Conservation (phyloP, 2,888 invertebrate genomes). For the Campaea margaritaria region DNA sequence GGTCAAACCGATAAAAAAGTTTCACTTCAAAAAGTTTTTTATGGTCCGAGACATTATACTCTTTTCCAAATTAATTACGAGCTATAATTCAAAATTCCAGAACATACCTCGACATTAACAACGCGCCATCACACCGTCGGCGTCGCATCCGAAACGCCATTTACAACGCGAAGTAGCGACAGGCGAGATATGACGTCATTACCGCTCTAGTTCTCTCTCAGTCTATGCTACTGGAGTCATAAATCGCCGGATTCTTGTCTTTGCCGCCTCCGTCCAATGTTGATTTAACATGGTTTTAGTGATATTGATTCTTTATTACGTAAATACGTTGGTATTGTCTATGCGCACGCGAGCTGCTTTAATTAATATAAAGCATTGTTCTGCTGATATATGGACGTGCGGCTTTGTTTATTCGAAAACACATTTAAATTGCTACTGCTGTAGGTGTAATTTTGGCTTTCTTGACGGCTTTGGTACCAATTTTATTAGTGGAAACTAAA, state of each 20-base stretch:
- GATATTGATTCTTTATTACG: conserved; percentile 85
- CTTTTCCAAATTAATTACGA: no score
- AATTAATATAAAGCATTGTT: conserved; percentile 72
- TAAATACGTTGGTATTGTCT: conserved; percentile 78
- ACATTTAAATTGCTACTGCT: conserved; percentile 39
- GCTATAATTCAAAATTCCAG: neutral
- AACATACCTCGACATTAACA: conserved; percentile 19
- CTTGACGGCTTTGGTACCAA: neutral
- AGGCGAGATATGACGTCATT: conserved; percentile 67
- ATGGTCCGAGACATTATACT: no score
- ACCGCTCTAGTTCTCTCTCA: conserved; percentile 61
- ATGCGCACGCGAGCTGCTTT: conserved; percentile 78
- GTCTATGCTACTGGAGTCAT: conserved; percentile 71
- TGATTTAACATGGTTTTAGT: conserved; percentile 85
- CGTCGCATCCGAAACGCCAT: conserved; percentile 15
- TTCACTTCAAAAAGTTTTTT: no score
- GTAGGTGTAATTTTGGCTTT: conserved; percentile 13
- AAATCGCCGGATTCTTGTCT: conserved; percentile 84
- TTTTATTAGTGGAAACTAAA: no score
- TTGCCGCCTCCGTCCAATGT: conserved; percentile 81
- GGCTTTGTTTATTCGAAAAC: conserved; percentile 47
- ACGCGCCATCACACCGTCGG: conserved; percentile 13
- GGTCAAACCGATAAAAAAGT: no score
- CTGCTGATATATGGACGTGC: conserved; percentile 55
- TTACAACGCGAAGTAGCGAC: conserved; percentile 37